Conservation (phyloP, 2,888 invertebrate species). For the Cantharis rufa region DNA sequence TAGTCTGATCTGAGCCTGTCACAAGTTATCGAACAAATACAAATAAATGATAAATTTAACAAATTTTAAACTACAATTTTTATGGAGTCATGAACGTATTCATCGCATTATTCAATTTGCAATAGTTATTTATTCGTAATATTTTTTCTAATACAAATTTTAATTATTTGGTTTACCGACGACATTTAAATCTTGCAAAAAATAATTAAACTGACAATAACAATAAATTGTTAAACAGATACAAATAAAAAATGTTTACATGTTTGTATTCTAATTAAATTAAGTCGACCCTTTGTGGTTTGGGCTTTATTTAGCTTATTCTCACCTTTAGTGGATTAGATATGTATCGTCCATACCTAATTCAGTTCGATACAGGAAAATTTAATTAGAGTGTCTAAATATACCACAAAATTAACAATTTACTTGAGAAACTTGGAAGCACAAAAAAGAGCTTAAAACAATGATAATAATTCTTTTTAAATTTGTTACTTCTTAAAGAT, state of each 20-base stretch:
- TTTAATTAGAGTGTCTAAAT: background rate
- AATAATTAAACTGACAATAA: background rate
- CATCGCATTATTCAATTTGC: background rate
- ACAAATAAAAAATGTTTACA: background rate
- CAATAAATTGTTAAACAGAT: background rate
- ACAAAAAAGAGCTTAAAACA: background rate
- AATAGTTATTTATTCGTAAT: background rate
- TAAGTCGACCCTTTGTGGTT: constrained; percentile 18
- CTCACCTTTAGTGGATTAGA: constrained; percentile 21
- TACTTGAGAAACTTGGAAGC: background rate
- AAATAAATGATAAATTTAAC: no score
- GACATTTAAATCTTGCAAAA: background rate
- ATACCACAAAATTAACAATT: background rate
- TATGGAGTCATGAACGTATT: no score
- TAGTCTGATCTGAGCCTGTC: no score
- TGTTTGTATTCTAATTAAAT: background rate
- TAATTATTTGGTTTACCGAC: background rate
- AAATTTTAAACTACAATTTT: no score
- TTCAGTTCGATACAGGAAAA: constrained; percentile 4
- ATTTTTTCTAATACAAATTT: background rate
- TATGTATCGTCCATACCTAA: constrained; percentile 23
- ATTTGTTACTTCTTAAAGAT: background rate
- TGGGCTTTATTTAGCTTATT: constrained; percentile 21
- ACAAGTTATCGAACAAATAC: no score
- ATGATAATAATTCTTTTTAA: background rate